Evolutionary conservation across 2,888 invertebrate genomes (phyloP), one percentile per base, ranked within the genome.

Genomic region (Dryadula phaetusa): DNA sequence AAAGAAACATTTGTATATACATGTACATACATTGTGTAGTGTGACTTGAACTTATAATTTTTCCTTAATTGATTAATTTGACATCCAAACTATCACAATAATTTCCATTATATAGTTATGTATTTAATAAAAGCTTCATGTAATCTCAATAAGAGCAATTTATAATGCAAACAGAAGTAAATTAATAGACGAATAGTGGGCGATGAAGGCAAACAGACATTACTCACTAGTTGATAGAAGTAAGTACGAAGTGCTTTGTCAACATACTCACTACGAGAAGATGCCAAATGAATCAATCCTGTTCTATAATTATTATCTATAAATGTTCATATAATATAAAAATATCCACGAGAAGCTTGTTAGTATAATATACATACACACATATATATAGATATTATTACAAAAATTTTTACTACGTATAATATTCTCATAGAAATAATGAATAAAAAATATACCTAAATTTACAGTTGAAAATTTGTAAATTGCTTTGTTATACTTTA

Each of bases 241-340:
- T 63, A 53, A 69, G 32, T 52, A 47, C 46, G 10, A 64, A 58
- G n/a, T 58, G 64, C 52, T 62, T 65, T 65, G 71, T 69, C 69
- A 65, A 14, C 47, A 60, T 54, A 34, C 32, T 52, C 61, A 28
- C 49, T 49, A 54, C 60, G 46, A 34, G 49, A 52, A 40, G 60
- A 53, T 70, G 70, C 67, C 67, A 70, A 47, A 46, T 64, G 58
- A 64, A 49, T 61, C 20, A 64, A 44, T 28, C 42, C 53, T 32
- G 40, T 52, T 32, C 47, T 49, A 62, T 64, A 25, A 54, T 46
- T 64, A 56, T 10, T 42, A n/a, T 0, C 14, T 25, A 25, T 54
- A 54, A 34, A 34, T n/a, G 37, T 28, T n/a, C n/a, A 28, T 34
- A 54, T 20, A 37, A n/a, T n/a, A 37, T 20, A 37, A 14, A 34